Conservation (phyloP, 2,797 vertebrate genomes). For the Syngnathus rostellatus region DNA sequence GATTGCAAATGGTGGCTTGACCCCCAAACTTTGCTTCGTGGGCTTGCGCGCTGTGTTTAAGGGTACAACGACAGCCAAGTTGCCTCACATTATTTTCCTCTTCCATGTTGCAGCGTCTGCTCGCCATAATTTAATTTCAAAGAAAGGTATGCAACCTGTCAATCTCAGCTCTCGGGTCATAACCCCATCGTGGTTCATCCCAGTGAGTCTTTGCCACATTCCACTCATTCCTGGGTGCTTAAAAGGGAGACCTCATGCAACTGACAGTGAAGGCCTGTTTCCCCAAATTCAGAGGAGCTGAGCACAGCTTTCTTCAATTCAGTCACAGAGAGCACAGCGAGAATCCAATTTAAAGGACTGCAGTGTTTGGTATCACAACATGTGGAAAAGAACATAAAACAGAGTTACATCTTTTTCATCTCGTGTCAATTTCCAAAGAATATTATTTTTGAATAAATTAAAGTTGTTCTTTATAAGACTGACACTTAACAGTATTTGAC, state of each 20-base stretch:
- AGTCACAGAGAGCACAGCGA: neutral
- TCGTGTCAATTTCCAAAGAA: neutral
- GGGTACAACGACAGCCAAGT: neutral
- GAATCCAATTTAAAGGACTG: neutral
- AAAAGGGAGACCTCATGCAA: conserved; percentile 22
- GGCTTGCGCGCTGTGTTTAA: neutral
- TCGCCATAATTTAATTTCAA: neutral
- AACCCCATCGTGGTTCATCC: conserved; percentile 49
- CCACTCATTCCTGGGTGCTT: conserved; percentile 52
- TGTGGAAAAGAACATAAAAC: neutral
- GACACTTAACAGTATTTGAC: too few species aligned
- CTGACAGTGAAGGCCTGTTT: neutral
- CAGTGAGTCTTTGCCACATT: conserved; percentile 40
- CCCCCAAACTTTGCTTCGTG: neutral
- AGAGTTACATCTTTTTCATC: neutral
- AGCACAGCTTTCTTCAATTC: neutral
- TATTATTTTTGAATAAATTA: neutral
- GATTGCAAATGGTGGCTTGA: neutral
- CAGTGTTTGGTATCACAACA: neutral
- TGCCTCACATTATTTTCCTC: neutral
- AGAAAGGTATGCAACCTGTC: conserved; percentile 18
- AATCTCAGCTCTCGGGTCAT: conserved; percentile 37
- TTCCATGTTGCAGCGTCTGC: neutral
- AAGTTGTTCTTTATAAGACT: neutral
- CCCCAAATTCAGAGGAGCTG: neutral